Base-by-base conservation (phyloP, 2,888 invertebrate genomes). In the Andrena dorsata region DNA sequence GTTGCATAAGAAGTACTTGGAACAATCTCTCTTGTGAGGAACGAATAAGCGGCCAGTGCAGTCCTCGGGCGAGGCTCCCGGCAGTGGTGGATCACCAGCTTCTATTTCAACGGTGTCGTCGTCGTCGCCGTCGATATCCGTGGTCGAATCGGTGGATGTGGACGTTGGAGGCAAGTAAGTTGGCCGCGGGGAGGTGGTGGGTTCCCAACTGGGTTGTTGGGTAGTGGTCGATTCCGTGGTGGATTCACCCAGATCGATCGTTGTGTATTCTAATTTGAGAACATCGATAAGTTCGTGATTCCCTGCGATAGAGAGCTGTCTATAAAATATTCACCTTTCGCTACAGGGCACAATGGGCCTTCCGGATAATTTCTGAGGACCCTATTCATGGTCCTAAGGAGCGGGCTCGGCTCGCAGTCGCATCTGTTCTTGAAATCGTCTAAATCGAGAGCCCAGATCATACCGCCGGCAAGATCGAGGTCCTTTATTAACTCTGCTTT, bases 381-480 rank as follows among this genome's bases (percentile, higher is more conserved):
- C 86, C 97, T 94, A 92, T 98, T 98, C 89, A 98, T 97, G 0
- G 97, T 97, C 80, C 96, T 95, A 1, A 98, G 93, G 47, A 98
- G 94, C 0, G 98, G 98, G 91, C 97, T 97, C 28, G 96, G 95
- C 86, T 98, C 98, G 90, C 98, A 98, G 8, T 96, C 96, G 89
- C 98, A 98, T 76, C 95, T 94, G 86, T 97, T 97, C 83, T 96
- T 96, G 91, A 98, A 98, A 93, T 98, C 98, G 90, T 98, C 98
- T 74, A 98, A 94, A 93, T 98, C 98, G 16, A 98, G 94, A 0
- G 98, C 97, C 98, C 98, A 98, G 28, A 98, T 96, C 98, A 98
- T 98, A 58, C 97, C 97, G 49, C 98, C 98, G 20, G 97, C 98
- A 3, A 98, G 94, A 0, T 96, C 96, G 95, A 97, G 96, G 0